These are phyloP conservation scores for Xanthorhoe designata DNA, from an alignment of 2,888 invertebrate genomes.

Conservation along the genomic window DNA sequence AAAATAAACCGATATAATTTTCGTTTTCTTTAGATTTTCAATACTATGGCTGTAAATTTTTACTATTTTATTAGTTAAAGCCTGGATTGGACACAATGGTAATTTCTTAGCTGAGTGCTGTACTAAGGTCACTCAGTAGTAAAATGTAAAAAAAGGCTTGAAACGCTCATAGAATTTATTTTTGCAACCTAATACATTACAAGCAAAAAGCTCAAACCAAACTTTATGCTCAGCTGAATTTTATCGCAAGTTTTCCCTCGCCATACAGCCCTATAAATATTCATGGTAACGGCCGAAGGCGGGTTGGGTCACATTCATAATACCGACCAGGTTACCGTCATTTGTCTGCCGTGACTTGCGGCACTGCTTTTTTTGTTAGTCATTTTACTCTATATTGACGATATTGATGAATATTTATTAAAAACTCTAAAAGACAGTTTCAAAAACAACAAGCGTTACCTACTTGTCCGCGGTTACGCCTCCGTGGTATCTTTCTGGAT, in stretches of 20 bases:
- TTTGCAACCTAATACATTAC: conserved; percentile 28
- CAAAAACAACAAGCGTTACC: too few relatives aligned
- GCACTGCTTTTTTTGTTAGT: conserved; percentile 4
- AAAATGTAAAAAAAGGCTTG: conserved; percentile 6
- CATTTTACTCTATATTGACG: background rate
- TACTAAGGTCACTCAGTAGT: background rate
- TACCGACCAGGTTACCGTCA: conserved; percentile 21
- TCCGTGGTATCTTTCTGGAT: too few relatives aligned
- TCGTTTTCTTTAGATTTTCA: background rate
- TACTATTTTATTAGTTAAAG: background rate
- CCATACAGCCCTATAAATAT: conserved; percentile 34
- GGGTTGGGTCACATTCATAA: conserved; percentile 19
- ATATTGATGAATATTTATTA: background rate
- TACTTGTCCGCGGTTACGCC: too few relatives aligned
- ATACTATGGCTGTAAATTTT: too few relatives aligned
- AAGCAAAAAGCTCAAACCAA: conserved; percentile 30
- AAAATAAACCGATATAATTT: conserved; percentile 7
- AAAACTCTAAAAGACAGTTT: too few relatives aligned
- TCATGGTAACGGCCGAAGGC: conserved; percentile 28
- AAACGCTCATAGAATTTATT: conserved; percentile 18
- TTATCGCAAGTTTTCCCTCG: conserved; percentile 33
- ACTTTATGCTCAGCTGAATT: conserved; percentile 33
- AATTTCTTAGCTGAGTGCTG: background rate
- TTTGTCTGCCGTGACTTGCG: conserved; percentile 1
- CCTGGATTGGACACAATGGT: background rate